These are phyloP conservation scores for Oreotrochilus melanogaster DNA, from an alignment of 2,113 vertebrate genomes.

Conservation along the genomic window DNA sequence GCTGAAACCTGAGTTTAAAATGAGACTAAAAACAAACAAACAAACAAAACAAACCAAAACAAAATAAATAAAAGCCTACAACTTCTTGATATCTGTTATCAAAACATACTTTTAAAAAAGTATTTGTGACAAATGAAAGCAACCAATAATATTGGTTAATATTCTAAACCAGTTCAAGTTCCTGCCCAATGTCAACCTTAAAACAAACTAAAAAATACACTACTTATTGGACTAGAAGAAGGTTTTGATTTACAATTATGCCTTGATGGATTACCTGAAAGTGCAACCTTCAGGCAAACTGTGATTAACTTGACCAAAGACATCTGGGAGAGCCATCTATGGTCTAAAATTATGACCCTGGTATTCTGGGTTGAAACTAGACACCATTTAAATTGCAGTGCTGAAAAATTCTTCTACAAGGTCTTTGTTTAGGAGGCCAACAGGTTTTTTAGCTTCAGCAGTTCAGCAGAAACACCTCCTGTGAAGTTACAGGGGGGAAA, in stretches of 20 bases:
- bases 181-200: constrained; percentile 65
- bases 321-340: constrained; percentile 89
- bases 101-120: background rate
- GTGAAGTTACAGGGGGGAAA: constrained; percentile 10
- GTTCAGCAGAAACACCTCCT: constrained; percentile 61
- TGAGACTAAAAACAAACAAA: background rate
- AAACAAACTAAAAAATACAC: constrained; percentile 67
- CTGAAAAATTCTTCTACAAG: constrained; percentile 78
- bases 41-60: no score
- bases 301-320: constrained; percentile 95
- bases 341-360: constrained; percentile 85
- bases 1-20: background rate
- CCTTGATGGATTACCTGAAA: constrained; percentile 92
- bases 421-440: constrained; percentile 78
- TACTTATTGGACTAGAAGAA: constrained; percentile 64
- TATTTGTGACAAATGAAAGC: background rate
- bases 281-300: constrained; percentile 85
- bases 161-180: constrained; percentile 22
- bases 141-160: background rate
- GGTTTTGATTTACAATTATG: constrained; percentile 84
- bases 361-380: constrained; percentile 87
- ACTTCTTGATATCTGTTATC: background rate
- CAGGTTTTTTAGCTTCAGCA: constrained; percentile 63
- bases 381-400: constrained; percentile 80
- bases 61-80: background rate